These are phyloP conservation scores for Ormia ochracea DNA, from an alignment of 2,888 invertebrate genomes.

Conservation along the genomic window DNA sequence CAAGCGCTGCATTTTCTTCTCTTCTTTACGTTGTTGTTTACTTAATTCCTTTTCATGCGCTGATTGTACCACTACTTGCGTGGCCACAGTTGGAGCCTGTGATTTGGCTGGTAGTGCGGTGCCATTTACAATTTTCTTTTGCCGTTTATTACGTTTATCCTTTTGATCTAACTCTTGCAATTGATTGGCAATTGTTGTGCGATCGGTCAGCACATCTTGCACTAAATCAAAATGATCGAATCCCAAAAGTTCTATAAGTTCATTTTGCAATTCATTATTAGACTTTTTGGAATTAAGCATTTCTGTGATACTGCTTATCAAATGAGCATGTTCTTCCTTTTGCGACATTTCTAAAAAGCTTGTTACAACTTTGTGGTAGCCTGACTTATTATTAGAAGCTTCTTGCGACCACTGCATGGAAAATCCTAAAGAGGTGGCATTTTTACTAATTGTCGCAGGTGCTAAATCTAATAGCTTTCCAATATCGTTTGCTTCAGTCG, in stretches of 20 bases:
- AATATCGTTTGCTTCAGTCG: constrained; percentile 59
- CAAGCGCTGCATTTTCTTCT: constrained; percentile 82
- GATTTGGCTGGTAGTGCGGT: constrained; percentile 57
- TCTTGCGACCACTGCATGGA: constrained; percentile 68
- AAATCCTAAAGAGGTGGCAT: constrained; percentile 65
- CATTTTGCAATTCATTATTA: constrained; percentile 86
- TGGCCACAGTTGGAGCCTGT: constrained; percentile 82
- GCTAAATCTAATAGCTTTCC: constrained; percentile 66
- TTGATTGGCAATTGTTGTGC: constrained; percentile 78
- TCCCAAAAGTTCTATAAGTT: constrained; percentile 90
- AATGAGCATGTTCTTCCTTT: constrained; percentile 58
- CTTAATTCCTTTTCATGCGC: constrained; percentile 87
- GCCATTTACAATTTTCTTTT: constrained; percentile 61
- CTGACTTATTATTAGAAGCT: not conserved
- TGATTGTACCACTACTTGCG: constrained; percentile 90
- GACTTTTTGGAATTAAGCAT: constrained; percentile 80
- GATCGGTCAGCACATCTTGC: constrained; percentile 81
- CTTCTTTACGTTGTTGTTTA: constrained; percentile 89
- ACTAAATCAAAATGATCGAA: constrained; percentile 90
- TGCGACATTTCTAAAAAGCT: constrained; percentile 67
- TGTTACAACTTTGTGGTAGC: constrained; percentile 65
- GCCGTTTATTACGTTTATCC: constrained; percentile 69
- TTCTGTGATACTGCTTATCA: constrained; percentile 73
- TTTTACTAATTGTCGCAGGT: constrained; percentile 66
- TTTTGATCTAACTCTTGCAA: constrained; percentile 71